Evolutionary conservation across 2,113 vertebrate species (phyloP).

Genomic region (Caranx ignobilis): DNA sequence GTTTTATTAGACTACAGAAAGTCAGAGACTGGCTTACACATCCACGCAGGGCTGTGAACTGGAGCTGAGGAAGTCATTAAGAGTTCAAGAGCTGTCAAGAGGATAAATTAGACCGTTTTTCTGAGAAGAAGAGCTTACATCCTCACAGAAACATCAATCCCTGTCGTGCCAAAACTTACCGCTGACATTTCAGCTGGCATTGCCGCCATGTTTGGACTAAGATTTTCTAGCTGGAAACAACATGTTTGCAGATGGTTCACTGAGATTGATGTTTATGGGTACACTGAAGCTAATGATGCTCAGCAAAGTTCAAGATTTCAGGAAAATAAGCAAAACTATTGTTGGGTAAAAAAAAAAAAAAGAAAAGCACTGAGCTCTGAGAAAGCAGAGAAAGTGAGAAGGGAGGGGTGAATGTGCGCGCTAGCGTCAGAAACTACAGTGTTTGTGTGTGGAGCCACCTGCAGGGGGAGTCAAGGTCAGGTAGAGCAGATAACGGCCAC

Average conservation of each 20-base stretch:
- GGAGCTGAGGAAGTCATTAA: constrained; percentile 65
- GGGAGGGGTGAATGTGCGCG: too few relatives aligned
- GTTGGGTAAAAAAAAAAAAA: too few relatives aligned
- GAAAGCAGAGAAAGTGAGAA: too few relatives aligned
- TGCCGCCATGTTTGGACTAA: constrained; percentile 17
- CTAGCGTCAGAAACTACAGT: too few relatives aligned
- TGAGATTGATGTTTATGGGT: constrained; percentile 24
- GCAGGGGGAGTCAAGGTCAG: too few relatives aligned
- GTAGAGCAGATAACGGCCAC: too few relatives aligned
- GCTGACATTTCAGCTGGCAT: constrained; percentile 61
- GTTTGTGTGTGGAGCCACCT: too few relatives aligned
- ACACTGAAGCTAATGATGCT: constrained; percentile 17
- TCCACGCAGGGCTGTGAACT: constrained; percentile 43
- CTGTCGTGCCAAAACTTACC: constrained; percentile 43
- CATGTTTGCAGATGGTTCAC: constrained; percentile 40
- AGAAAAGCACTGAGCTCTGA: too few relatives aligned
- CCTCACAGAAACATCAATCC: constrained; percentile 43
- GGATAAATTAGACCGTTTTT: constrained; percentile 74
- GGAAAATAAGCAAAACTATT: constrained; percentile 1
- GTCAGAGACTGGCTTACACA: constrained; percentile 42
- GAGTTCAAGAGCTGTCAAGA: constrained; percentile 68
- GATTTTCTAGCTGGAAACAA: constrained; percentile 27
- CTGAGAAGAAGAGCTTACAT: constrained; percentile 37
- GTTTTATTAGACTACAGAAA: constrained; percentile 82
- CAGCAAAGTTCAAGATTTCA: not conserved